Evolutionary conservation across 2,797 vertebrate species (phyloP).

Genomic region (Neosalanx taihuensis): DNA sequence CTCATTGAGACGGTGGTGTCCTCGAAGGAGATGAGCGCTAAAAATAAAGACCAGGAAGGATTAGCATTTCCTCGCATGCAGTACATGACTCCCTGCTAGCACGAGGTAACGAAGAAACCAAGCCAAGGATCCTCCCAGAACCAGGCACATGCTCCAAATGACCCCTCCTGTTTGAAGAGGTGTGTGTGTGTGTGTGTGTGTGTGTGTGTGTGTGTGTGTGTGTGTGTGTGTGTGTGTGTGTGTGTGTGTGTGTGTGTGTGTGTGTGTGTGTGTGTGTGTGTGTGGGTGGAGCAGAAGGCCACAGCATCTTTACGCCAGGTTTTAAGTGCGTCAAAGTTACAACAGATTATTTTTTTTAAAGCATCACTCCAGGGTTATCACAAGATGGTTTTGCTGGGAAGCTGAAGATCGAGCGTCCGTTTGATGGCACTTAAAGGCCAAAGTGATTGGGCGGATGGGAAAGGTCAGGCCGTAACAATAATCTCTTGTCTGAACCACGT

Average conservation of each 20-base stretch:
- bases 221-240: constrained; percentile 24
- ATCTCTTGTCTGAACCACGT: constrained; percentile 52
- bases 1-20: constrained; percentile 54
- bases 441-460: constrained; percentile 41
- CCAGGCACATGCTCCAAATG: constrained; percentile 36
- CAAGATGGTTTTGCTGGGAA: constrained; percentile 38
- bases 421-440: constrained; percentile 60
- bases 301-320: no score
- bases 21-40: constrained; percentile 67
- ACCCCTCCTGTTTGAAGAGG: constrained; percentile 15
- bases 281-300: background rate
- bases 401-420: constrained; percentile 40
- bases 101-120: constrained; percentile 30
- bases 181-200: no score
- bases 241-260: no score
- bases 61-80: constrained; percentile 61
- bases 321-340: no score
- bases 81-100: constrained; percentile 45
- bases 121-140: constrained; percentile 39
- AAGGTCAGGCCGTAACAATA: constrained; percentile 59
- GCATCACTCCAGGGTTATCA: constrained; percentile 23
- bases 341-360: background rate
- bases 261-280: constrained; percentile 11
- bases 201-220: constrained; percentile 11
- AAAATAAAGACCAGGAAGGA: constrained; percentile 68